phyloP scores from a whole-genome alignment of 2,797 vertebrate genomes.

The Peromyscus eremicus region DNA sequence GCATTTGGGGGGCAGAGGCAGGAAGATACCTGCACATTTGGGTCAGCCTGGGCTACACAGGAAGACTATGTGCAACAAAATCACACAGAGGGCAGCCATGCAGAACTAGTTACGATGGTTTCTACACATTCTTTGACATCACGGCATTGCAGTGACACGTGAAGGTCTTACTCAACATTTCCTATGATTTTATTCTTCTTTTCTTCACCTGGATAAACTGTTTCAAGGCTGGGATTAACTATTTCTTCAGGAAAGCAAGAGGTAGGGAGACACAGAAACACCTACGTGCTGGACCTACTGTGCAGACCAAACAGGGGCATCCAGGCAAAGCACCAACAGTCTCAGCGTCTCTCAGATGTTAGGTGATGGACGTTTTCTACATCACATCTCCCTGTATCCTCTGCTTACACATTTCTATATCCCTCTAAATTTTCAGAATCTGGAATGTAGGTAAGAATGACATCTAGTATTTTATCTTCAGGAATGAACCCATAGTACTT shows the following conservation, averaged over 20 bases:
- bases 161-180: neutral
- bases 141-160: neutral
- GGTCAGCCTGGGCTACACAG: neutral
- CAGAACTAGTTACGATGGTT: neutral
- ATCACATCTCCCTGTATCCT: neutral
- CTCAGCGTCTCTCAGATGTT: neutral
- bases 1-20: neutral
- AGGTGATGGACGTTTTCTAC: neutral
- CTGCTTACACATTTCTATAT: neutral
- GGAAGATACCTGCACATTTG: neutral
- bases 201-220: conserved; percentile 33
- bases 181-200: conserved; percentile 8
- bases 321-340: neutral
- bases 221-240: conserved; percentile 27
- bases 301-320: neutral
- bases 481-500: neutral
- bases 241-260: conserved; percentile 51
- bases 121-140: neutral
- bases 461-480: neutral
- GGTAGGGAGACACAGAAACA: neutral
- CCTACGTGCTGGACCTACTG: neutral
- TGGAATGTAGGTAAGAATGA: neutral
- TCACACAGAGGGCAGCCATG: neutral
- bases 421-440: neutral
- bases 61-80: neutral